phyloP scores from a whole-genome alignment of 2,113 vertebrate genomes.

The Lonchura striata region DNA sequence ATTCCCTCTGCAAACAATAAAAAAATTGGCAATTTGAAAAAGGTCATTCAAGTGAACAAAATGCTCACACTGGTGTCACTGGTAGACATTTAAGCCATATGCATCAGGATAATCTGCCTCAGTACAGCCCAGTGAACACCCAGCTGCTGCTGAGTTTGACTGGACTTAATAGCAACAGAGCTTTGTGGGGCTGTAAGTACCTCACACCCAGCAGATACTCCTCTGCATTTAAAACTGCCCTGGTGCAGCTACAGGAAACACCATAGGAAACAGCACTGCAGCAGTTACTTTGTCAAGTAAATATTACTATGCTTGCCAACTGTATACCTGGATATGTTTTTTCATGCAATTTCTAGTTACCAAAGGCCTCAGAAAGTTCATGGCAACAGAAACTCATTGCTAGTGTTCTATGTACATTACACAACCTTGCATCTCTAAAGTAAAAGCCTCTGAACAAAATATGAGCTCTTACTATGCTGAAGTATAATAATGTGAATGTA shows the following conservation, averaged over 20 bases:
- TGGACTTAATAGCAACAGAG: background rate
- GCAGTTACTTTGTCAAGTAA: background rate
- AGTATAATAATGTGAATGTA: background rate
- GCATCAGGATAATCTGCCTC: background rate
- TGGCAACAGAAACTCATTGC: background rate
- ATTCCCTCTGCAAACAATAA: background rate
- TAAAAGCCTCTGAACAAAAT: background rate
- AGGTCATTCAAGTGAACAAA: background rate
- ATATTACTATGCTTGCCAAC: background rate
- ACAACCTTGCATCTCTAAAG: background rate
- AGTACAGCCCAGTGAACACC: background rate
- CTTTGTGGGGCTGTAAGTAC: background rate
- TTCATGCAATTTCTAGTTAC: background rate
- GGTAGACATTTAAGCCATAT: background rate
- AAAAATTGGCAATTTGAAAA: background rate
- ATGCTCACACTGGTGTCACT: background rate
- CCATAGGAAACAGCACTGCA: background rate
- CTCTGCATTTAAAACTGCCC: background rate
- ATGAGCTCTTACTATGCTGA: background rate
- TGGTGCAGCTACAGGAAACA: background rate
- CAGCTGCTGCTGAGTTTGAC: background rate
- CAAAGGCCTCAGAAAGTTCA: background rate
- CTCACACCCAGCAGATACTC: background rate
- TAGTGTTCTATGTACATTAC: accelerated
- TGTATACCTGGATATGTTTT: background rate